Evolutionary conservation across 2,113 vertebrate genomes (phyloP).

Genomic region (Syngnathus floridae): DNA sequence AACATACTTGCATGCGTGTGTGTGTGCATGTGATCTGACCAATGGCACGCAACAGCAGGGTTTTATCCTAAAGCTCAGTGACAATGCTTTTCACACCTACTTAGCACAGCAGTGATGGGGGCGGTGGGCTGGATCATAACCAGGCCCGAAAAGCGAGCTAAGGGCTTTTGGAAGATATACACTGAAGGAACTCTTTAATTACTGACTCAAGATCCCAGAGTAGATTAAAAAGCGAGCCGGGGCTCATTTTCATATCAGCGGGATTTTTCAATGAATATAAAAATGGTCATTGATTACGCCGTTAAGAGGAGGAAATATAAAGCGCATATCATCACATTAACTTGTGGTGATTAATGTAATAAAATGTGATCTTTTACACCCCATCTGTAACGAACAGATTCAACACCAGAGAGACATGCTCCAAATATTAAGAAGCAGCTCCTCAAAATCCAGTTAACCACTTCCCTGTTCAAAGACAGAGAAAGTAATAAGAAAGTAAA

Average conservation of each 20-base stretch:
- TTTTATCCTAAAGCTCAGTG: slow-evolving; percentile 64
- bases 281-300: slow-evolving; percentile 63
- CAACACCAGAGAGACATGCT: slow-evolving; percentile 40
- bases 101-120: slow-evolving; percentile 62
- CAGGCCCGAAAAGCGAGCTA: slow-evolving; percentile 62
- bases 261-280: slow-evolving; percentile 66
- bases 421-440: slow-evolving; percentile 54
- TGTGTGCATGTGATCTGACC: slow-evolving; percentile 35
- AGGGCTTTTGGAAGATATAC: slow-evolving; percentile 60
- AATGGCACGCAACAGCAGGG: slow-evolving; percentile 58
- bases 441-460: slow-evolving; percentile 55
- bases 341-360: slow-evolving; percentile 61
- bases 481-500: slow-evolving; percentile 21
- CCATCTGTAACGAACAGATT: slow-evolving; percentile 53
- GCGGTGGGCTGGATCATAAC: slow-evolving; percentile 55
- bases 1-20: not conserved
- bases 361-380: slow-evolving; percentile 51
- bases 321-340: slow-evolving; percentile 68
- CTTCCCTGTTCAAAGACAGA: slow-evolving; percentile 36
- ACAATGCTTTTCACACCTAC: slow-evolving; percentile 72
- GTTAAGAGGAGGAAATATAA: slow-evolving; percentile 58
- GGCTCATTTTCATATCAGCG: slow-evolving; percentile 61
- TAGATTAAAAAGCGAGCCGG: slow-evolving; percentile 51
- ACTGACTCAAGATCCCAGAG: slow-evolving; percentile 55
- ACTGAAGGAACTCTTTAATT: slow-evolving; percentile 62